Evolutionary conservation across 2,888 invertebrate genomes (phyloP), one percentile per base, ranked within the genome.

Genomic region (Hoplodrina ambigua): DNA sequence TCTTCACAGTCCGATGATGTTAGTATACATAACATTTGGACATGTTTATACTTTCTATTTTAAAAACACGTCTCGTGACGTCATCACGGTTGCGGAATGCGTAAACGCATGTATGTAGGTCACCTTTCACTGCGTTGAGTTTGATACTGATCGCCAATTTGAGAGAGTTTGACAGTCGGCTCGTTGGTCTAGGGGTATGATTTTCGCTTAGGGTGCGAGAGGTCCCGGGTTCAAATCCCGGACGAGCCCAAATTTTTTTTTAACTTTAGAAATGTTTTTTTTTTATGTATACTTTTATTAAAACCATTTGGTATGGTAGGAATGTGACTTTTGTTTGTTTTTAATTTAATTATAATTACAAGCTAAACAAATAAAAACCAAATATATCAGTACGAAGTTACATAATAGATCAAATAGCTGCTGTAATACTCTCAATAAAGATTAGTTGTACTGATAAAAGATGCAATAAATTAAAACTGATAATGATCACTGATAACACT

Each of bases 211-310:
- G 86, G 86, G 86, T 86, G 86, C 86, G 86, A 86, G 86, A 86
- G 85, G 85, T 85, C 86, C 86, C 86, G 96, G 96, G 96, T 96
- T 96, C 96, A 96, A 96, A 96, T 96, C 96, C 96, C 96, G 96
- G 96, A 96, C 96, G 96, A 96, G 96, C 96, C 96, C 96, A 82
- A 87, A 37, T 75, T 2, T n/a, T 76, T 88, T 90, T 72, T 72
- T 49, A 17, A 1, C 25, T 5, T 0, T 10, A 46, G 0, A 44
- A 13, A 41, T 8, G 44, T 44, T 46, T 17, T 46, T 17, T 46
- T 46, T 46, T 17, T 46, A 6, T 46, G 10, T 8, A 15, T 13
- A 44, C 11, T 13, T 46, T 17, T 46, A 6, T 17, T 13, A 13
- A 41, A 41, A 41, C 13, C 41, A 41, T 41, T 13, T 13, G 0